Conservation (phyloP, 2,113 vertebrate species). For the Octodon degus region DNA sequence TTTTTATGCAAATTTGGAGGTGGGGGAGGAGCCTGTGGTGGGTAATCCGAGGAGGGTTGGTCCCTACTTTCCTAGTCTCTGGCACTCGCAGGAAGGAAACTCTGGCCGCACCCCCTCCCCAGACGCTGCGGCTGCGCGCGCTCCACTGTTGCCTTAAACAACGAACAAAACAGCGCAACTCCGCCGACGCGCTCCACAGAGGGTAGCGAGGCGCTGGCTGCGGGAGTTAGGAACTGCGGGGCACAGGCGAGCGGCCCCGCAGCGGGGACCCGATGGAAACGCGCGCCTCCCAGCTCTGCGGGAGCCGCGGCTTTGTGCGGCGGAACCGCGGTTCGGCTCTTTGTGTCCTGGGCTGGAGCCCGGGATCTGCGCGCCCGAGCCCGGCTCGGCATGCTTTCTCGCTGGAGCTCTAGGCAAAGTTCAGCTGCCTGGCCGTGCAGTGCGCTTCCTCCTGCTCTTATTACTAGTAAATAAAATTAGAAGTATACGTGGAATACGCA, state of each 20-base stretch:
- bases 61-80: conserved; percentile 81
- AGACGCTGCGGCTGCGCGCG: conserved; percentile 62
- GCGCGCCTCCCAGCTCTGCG: background rate
- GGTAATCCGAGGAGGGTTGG: conserved; percentile 85
- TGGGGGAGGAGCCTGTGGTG: conserved; percentile 87
- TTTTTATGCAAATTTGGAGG: conserved; percentile 87
- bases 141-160: background rate
- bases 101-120: conserved; percentile 12
- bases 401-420: background rate
- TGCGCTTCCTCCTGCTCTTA: background rate
- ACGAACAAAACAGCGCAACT: background rate
- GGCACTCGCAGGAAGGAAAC: conserved; percentile 73
- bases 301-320: background rate
- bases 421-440: background rate
- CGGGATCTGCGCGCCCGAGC: background rate
- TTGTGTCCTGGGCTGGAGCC: background rate
- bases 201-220: conserved; percentile 22
- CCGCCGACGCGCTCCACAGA: conserved; percentile 56
- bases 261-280: background rate
- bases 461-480: background rate
- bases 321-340: background rate
- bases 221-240: background rate
- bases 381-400: background rate
- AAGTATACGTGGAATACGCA: background rate
- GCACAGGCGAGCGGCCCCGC: background rate